phyloP scores from a whole-genome alignment of 2,113 vertebrate species.

The Rhineura floridana region DNA sequence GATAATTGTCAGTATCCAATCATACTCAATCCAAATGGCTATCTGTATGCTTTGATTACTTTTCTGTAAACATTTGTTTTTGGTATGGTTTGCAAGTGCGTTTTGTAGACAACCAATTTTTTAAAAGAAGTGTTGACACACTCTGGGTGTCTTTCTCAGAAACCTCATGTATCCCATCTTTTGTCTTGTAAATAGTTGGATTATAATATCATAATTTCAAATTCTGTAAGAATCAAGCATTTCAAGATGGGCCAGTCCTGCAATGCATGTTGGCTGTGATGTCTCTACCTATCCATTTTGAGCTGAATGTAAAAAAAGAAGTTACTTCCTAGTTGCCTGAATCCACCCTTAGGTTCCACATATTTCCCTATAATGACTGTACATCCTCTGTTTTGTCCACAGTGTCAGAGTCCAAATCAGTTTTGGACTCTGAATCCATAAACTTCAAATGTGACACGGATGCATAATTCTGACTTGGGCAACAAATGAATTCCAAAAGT shows the following conservation, averaged over 20 bases:
- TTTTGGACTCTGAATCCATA: not conserved
- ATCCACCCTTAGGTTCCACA: not conserved
- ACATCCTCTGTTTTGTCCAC: not conserved
- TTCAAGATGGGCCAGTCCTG: too few species aligned
- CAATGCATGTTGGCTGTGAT: not conserved
- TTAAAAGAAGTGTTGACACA: too few species aligned
- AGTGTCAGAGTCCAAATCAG: not conserved
- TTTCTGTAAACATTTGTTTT: not conserved
- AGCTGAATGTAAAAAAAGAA: not conserved
- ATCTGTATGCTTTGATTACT: accelerated
- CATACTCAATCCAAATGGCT: accelerated
- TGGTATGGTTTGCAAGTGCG: not conserved
- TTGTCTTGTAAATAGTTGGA: not conserved
- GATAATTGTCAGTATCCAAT: not conserved
- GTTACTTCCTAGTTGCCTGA: not conserved
- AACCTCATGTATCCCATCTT: not conserved
- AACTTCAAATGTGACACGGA: not conserved
- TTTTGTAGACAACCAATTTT: accelerated
- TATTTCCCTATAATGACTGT: not conserved
- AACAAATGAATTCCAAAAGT: too few species aligned
- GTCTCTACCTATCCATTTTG: not conserved
- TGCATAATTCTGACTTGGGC: too few species aligned
- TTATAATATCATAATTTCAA: not conserved
- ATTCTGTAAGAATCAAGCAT: not conserved
- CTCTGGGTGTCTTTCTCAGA: not conserved